Evolutionary conservation across 2,797 vertebrate genomes (phyloP).

Genomic region (Arctocebus calabarensis): DNA sequence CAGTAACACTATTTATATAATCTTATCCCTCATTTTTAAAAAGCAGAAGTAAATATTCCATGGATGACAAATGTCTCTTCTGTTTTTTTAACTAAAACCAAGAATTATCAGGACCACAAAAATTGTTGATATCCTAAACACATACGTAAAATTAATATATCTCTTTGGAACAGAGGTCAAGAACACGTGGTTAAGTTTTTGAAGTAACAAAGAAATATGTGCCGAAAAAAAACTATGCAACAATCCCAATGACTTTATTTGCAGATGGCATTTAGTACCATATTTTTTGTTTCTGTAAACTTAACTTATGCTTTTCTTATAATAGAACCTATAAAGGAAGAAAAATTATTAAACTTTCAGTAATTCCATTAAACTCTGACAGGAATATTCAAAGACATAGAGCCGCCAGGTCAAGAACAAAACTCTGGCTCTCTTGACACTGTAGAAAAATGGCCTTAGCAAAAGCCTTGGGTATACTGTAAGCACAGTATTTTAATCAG

Average conservation of each 20-base stretch:
- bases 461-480: background rate
- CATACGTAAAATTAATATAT: background rate
- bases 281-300: slow-evolving; percentile 1
- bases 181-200: background rate
- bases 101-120: background rate
- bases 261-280: background rate
- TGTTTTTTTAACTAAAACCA: slow-evolving; percentile 40
- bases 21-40: slow-evolving; percentile 15
- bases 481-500: slow-evolving; percentile 18
- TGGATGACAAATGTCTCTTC: background rate
- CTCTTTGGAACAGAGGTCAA: background rate
- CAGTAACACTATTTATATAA: background rate
- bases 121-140: background rate
- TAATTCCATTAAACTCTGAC: background rate
- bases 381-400: background rate
- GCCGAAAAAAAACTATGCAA: background rate
- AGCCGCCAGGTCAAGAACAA: background rate
- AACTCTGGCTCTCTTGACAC: background rate
- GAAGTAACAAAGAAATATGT: background rate
- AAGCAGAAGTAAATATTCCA: slow-evolving; percentile 1
- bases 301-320: background rate
- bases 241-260: background rate
- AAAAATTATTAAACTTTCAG: background rate
- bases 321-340: background rate
- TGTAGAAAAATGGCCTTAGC: background rate